Evolutionary conservation across 2,113 vertebrate genomes (phyloP).

Genomic region (Takifugu bimaculatus): DNA sequence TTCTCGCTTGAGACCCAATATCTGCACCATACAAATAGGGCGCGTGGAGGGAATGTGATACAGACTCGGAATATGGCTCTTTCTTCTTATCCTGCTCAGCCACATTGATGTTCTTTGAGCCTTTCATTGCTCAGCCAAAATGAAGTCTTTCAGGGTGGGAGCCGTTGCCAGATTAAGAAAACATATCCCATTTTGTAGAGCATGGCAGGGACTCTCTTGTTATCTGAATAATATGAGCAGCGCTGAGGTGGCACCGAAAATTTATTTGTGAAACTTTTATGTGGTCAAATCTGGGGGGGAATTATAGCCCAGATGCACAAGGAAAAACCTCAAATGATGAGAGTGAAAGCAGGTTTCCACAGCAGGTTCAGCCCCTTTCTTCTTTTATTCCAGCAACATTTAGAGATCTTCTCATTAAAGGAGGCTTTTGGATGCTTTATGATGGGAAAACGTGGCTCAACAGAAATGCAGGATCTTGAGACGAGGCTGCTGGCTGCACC

Average conservation of each 20-base stretch:
- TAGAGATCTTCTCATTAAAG: no score
- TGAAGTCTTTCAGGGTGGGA: conserved; percentile 65
- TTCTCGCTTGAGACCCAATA: conserved; percentile 69
- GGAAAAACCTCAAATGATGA: conserved; percentile 26
- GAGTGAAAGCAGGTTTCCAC: conserved; percentile 18
- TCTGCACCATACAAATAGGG: conserved; percentile 69
- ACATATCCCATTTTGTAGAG: conserved; percentile 66
- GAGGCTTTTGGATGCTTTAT: no score
- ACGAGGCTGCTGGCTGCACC: conserved; percentile 14
- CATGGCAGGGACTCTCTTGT: conserved; percentile 59
- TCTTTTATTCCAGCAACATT: conserved; percentile 9
- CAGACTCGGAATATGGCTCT: conserved; percentile 64
- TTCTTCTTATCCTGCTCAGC: conserved; percentile 72
- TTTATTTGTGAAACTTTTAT: conserved; percentile 52
- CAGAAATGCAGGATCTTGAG: neutral
- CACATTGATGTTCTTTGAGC: conserved; percentile 71
- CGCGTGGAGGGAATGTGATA: conserved; percentile 54
- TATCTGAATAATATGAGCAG: conserved; percentile 68
- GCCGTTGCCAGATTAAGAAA: conserved; percentile 71
- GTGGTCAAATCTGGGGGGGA: conserved; percentile 48
- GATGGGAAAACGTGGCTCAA: neutral
- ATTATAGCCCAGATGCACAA: conserved; percentile 41
- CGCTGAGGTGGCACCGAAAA: conserved; percentile 59
- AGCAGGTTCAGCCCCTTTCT: conserved; percentile 1
- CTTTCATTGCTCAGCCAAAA: conserved; percentile 72